phyloP scores from a whole-genome alignment of 1,140 invertebrate species.

The Bactericera cockerelli region DNA sequence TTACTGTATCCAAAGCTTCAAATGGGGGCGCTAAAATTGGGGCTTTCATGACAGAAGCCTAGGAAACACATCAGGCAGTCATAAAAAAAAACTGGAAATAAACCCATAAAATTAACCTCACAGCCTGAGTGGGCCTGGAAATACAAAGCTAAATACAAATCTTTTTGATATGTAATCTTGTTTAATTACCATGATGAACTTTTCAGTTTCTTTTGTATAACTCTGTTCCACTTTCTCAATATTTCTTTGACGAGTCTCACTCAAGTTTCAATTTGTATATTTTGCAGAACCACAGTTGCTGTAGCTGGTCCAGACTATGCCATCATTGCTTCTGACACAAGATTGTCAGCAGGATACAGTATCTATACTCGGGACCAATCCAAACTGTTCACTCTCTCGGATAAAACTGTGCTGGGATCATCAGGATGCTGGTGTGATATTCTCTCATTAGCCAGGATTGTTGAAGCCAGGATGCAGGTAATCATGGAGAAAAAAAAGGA shows the following conservation, averaged over 20 bases:
- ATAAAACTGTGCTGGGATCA: constrained; percentile 69
- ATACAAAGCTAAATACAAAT: too few species aligned
- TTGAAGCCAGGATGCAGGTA: constrained; percentile 73
- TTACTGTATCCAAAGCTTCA: too few species aligned
- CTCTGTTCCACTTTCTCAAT: constrained; percentile 1
- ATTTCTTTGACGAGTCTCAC: too few species aligned
- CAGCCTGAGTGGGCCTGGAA: too few species aligned
- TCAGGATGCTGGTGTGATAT: constrained; percentile 97
- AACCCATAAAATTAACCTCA: too few species aligned
- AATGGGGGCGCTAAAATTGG: too few species aligned
- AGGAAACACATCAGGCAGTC: too few species aligned
- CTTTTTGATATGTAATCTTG: too few species aligned
- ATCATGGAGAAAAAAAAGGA: constrained; percentile 9
- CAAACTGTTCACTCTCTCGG: constrained; percentile 64
- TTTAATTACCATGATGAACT: too few species aligned
- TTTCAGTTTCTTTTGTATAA: not conserved
- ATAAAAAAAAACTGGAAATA: too few species aligned
- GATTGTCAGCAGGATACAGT: constrained; percentile 77
- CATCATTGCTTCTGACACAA: constrained; percentile 76
- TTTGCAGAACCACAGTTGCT: constrained; percentile 62
- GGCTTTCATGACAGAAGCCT: too few species aligned
- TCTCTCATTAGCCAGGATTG: constrained; percentile 72
- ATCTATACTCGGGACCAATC: constrained; percentile 79
- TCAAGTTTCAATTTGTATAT: too few species aligned
- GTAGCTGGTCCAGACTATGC: constrained; percentile 85